phyloP scores from a whole-genome alignment of 2,113 vertebrate species.

The Equus przewalskii region DNA sequence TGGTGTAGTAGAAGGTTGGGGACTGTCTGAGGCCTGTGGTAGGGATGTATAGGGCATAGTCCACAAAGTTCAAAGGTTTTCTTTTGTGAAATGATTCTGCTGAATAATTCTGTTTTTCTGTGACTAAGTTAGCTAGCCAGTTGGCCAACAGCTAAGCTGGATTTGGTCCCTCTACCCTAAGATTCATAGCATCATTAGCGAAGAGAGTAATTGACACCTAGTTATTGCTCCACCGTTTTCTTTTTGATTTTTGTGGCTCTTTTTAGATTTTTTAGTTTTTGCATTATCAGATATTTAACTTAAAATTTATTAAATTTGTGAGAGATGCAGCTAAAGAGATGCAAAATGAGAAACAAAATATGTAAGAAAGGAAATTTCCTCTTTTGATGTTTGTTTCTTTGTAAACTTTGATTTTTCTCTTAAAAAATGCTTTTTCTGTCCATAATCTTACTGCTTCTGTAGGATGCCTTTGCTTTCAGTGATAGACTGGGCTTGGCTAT shows the following conservation, averaged over 20 bases:
- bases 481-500: neutral
- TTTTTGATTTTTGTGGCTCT: neutral
- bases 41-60: neutral
- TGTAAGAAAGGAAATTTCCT: conserved; percentile 22
- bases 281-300: conserved; percentile 69
- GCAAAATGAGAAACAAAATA: conserved; percentile 55
- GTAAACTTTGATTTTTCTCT: conserved; percentile 56
- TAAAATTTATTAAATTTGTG: conserved; percentile 54
- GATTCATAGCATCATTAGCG: neutral
- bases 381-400: conserved; percentile 63
- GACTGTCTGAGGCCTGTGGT: neutral
- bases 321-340: conserved; percentile 16
- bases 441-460: conserved; percentile 31
- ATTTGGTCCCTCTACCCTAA: neutral
- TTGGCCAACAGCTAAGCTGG: neutral
- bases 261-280: conserved; percentile 60
- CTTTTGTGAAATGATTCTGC: conserved; percentile 38
- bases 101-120: conserved; percentile 39
- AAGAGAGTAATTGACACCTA: conserved; percentile 11
- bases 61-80: conserved; percentile 3
- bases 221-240: conserved; percentile 7
- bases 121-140: neutral
- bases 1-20: neutral
- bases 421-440: conserved; percentile 37
- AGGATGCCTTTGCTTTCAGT: conserved; percentile 37